Percentiles rank a stretch among this genome's conserved stretches.
These are phyloP conservation scores for Acanthopagrus latus DNA, from an alignment of 2,797 vertebrate species.

Conservation along the genomic window DNA sequence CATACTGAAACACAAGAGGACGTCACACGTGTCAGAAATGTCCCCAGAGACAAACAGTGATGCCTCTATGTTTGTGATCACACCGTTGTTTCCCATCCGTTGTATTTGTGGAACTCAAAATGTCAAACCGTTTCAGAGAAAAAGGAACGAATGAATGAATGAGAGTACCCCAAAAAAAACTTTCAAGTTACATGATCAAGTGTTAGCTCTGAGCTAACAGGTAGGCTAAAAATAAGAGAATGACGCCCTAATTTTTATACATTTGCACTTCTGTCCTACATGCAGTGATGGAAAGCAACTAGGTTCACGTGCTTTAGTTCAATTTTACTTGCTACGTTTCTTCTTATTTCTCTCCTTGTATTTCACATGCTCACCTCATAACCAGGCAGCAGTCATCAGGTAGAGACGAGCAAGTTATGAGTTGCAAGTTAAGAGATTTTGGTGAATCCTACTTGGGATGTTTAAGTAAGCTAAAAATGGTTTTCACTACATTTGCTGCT, in stretches of 20 bases:
- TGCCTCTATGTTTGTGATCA: background rate
- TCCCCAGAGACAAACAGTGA: background rate
- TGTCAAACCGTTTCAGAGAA: constrained; percentile 27
- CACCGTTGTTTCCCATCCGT: background rate
- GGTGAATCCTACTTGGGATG: background rate
- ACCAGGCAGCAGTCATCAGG: background rate
- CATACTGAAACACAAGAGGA: constrained; percentile 87
- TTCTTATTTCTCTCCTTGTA: background rate
- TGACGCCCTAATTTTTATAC: background rate
- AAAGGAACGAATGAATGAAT: background rate
- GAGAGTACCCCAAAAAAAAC: constrained; percentile 20
- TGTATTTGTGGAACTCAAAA: constrained; percentile 4
- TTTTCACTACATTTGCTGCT: background rate
- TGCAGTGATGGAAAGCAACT: no score
- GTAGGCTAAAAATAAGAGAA: background rate
- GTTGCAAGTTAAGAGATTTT: background rate
- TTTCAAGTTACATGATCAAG: background rate
- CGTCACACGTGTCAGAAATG: background rate
- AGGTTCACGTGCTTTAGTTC: background rate
- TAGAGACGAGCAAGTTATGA: background rate
- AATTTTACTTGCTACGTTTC: background rate
- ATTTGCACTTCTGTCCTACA: background rate
- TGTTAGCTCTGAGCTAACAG: background rate
- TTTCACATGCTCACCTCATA: no score
- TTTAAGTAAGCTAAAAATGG: no score